phyloP scores from a whole-genome alignment of 1,140 invertebrate genomes.

The Caenorhabditis remanei region DNA sequence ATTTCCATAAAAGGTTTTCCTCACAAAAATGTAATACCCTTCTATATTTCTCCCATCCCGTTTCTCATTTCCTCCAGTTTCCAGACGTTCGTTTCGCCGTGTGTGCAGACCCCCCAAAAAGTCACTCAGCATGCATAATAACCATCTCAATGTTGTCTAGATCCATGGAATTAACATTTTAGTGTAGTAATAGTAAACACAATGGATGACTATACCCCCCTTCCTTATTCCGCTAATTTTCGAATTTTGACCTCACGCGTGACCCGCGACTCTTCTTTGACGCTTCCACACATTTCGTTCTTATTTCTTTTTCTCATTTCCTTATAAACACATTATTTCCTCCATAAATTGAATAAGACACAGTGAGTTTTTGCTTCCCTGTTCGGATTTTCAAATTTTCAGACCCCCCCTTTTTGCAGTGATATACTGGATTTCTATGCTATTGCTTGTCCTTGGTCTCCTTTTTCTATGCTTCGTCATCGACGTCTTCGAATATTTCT shows the following conservation, averaged over 20 bases:
- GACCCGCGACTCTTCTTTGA: not conserved
- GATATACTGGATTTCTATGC: conserved; percentile 38
- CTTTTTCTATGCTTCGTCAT: conserved; percentile 20
- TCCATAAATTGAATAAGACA: conserved; percentile 19
- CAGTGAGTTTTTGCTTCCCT: not conserved
- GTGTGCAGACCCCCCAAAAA: not conserved
- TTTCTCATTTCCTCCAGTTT: not conserved
- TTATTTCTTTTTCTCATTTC: not conserved
- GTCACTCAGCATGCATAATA: conserved; percentile 35
- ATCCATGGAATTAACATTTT: too few relatives aligned
- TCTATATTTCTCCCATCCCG: not conserved
- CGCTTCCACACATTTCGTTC: not conserved
- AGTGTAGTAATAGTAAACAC: too few relatives aligned
- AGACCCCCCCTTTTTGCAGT: not conserved
- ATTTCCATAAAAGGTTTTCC: not conserved
- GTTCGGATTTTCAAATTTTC: not conserved
- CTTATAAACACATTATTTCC: conserved; percentile 1
- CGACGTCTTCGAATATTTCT: conserved; percentile 38
- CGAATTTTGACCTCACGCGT: conserved; percentile 14
- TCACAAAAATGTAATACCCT: not conserved
- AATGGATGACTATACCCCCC: not conserved
- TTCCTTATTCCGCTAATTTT: not conserved
- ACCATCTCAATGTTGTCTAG: not conserved
- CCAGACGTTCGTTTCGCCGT: conserved; percentile 1
- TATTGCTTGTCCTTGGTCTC: conserved; percentile 19